Conservation (phyloP, 2,888 invertebrate genomes). For the Rhingia campestris region DNA sequence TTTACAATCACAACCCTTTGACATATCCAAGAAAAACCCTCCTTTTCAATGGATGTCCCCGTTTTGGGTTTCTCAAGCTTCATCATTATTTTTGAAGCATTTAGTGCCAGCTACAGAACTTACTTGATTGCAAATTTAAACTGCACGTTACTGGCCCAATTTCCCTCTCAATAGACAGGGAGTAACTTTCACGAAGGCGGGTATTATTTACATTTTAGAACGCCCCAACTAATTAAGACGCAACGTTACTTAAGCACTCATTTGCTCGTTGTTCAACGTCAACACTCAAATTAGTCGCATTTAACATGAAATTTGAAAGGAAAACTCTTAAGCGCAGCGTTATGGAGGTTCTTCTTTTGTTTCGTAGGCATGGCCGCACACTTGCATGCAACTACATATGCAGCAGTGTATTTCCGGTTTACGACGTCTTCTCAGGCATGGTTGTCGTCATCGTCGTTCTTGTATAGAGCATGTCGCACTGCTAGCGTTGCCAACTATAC, state of each 20-base stretch:
- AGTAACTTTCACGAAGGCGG: neutral
- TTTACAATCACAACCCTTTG: no score
- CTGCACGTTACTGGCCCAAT: slow-evolving; percentile 14
- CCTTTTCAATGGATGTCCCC: no score
- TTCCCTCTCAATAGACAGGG: neutral
- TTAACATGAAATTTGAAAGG: slow-evolving; percentile 12
- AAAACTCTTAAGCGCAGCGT: neutral
- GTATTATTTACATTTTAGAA: no score
- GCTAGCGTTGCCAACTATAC: slow-evolving; percentile 6
- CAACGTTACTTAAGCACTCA: neutral
- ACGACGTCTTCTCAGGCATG: slow-evolving; percentile 9
- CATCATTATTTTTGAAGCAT: no score
- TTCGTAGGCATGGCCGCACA: neutral
- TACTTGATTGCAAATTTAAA: no score
- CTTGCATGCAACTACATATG: neutral
- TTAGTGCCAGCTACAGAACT: no score
- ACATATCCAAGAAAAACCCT: no score
- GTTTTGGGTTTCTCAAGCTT: no score
- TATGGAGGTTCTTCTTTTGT: slow-evolving; percentile 11
- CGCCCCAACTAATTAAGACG: slow-evolving; percentile 17
- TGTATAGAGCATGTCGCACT: slow-evolving; percentile 12
- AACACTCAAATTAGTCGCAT: slow-evolving; percentile 24
- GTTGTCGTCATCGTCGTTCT: neutral
- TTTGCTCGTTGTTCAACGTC: slow-evolving; percentile 8
- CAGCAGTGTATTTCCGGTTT: slow-evolving; percentile 2